Evolutionary conservation across 2,797 vertebrate genomes (phyloP).

Genomic region (Spea hammondii): DNA sequence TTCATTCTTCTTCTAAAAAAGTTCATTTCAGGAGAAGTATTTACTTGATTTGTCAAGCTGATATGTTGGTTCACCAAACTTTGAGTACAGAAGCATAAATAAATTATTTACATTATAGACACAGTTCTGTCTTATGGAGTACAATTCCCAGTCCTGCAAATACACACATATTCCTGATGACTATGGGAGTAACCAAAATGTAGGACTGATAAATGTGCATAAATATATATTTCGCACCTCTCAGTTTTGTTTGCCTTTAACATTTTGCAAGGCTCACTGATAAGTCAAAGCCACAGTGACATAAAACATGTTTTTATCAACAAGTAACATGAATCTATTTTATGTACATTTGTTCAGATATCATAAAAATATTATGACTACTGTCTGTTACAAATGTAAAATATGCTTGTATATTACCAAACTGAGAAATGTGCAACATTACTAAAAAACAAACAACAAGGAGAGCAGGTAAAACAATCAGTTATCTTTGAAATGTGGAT

Average conservation of each 20-base stretch:
- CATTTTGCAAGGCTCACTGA: conserved; percentile 1
- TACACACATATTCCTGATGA: background rate
- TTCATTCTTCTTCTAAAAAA: too few relatives aligned
- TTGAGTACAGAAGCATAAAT: too few relatives aligned
- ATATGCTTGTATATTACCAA: conserved; percentile 35
- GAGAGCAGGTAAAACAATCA: conserved; percentile 53
- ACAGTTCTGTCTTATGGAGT: background rate
- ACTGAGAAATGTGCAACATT: conserved; percentile 36
- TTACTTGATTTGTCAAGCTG: too few relatives aligned
- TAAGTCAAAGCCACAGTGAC: conserved; percentile 2
- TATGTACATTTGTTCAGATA: conserved; percentile 16
- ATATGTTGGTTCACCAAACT: too few relatives aligned
- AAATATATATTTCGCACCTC: background rate
- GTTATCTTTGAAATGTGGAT: conserved; percentile 38
- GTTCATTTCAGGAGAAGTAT: too few relatives aligned
- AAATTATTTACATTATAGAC: too few relatives aligned
- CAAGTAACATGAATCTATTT: conserved; percentile 6
- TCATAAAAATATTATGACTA: conserved; percentile 27
- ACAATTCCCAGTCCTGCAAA: background rate
- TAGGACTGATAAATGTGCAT: background rate
- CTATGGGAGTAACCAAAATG: background rate
- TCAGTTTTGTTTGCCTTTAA: background rate
- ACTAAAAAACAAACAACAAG: conserved; percentile 46
- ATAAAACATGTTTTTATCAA: conserved; percentile 15
- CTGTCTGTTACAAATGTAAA: conserved; percentile 24